phyloP scores from a whole-genome alignment of 2,113 vertebrate genomes.

The Chloropsis hardwickii region DNA sequence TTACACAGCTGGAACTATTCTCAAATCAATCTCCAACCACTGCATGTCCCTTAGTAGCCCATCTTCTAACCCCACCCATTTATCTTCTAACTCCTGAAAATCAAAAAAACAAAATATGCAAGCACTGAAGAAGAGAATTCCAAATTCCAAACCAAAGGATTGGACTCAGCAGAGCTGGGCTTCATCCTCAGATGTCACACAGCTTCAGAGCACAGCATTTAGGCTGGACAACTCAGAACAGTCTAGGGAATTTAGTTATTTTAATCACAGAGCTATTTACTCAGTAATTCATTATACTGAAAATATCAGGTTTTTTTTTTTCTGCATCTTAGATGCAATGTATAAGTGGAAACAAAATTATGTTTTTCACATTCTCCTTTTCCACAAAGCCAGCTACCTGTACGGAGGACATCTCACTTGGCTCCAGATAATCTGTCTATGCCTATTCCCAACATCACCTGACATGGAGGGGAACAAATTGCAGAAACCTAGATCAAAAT shows the following conservation, averaged over 20 bases:
- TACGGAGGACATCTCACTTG: neutral
- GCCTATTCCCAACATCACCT: neutral
- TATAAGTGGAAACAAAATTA: fast-evolving
- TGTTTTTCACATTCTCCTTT: neutral
- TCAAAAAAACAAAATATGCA: neutral
- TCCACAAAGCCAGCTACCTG: neutral
- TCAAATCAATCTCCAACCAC: neutral
- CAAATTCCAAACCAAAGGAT: neutral
- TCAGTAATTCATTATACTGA: neutral
- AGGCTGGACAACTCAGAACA: neutral
- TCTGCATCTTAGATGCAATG: neutral
- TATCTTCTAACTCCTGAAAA: neutral
- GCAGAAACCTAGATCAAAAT: neutral
- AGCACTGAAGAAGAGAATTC: neutral
- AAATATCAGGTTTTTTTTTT: neutral
- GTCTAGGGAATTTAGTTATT: neutral
- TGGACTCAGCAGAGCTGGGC: neutral
- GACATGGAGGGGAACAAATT: neutral
- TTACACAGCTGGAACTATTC: neutral
- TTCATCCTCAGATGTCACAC: neutral
- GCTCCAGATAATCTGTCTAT: neutral
- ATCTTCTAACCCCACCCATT: neutral
- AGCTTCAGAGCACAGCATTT: neutral
- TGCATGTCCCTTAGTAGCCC: neutral
- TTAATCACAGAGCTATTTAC: neutral